A percentile compares a stretch with the other conserved stretches of the same genome.
Conservation (phyloP, 2,888 invertebrate species). For the Habrosyne pyritoides region DNA sequence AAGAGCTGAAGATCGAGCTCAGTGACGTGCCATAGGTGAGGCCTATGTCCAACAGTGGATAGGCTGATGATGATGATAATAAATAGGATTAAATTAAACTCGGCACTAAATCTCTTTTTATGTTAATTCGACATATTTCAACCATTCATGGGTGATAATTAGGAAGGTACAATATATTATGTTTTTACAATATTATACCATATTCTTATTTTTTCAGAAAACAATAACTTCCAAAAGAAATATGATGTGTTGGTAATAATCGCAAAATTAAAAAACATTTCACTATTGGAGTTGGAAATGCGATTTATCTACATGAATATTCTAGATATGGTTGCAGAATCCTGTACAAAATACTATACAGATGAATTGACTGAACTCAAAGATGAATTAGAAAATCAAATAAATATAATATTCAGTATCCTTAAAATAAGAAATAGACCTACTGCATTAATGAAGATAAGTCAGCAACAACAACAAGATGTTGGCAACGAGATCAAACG, state of each 20-base stretch:
- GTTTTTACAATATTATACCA: too few relatives aligned
- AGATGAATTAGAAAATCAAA: slow-evolving; percentile 35
- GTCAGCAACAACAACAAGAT: slow-evolving; percentile 66
- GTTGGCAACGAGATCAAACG: slow-evolving; percentile 61
- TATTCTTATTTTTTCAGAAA: slow-evolving; percentile 29
- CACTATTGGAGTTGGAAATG: slow-evolving; percentile 55
- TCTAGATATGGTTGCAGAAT: slow-evolving; percentile 52
- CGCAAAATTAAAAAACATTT: slow-evolving; percentile 35
- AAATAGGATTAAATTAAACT: too few relatives aligned
- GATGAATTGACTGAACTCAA: slow-evolving; percentile 25
- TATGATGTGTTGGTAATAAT: slow-evolving; percentile 22
- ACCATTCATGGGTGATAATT: too few relatives aligned
- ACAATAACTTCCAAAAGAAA: slow-evolving; percentile 22
- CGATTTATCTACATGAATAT: slow-evolving; percentile 47
- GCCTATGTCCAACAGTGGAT: too few relatives aligned
- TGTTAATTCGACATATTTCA: too few relatives aligned
- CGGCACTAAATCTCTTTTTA: too few relatives aligned
- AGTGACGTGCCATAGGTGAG: too few relatives aligned
- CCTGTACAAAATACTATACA: slow-evolving; percentile 38
- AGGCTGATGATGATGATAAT: too few relatives aligned
- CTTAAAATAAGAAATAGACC: slow-evolving; percentile 30
- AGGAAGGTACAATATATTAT: too few relatives aligned
- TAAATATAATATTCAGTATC: slow-evolving; percentile 41
- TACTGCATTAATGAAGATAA: slow-evolving; percentile 51
- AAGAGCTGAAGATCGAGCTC: too few relatives aligned